Evolutionary conservation across 2,113 vertebrate genomes (phyloP), one percentile per base, ranked within the genome.

Genomic region (Larimichthys crocea): DNA sequence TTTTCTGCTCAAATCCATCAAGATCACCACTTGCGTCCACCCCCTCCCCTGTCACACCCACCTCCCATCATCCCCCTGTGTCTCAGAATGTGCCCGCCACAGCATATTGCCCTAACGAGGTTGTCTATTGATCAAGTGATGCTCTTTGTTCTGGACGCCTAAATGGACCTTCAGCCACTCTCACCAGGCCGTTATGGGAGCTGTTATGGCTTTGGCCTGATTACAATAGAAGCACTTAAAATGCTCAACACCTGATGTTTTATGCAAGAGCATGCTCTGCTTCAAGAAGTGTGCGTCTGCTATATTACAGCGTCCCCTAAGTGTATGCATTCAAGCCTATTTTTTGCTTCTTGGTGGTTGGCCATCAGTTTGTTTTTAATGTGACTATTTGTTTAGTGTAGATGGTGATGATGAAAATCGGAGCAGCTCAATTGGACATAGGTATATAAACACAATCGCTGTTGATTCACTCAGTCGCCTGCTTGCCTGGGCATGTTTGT

Each of bases 181-280:
- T 85, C 89, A 64, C 61, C 77, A 79, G 81, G 73, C 84, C 87
- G 84, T 89, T 89, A 90, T 86, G 82, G 76, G 69, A 67, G 86
- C 86, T 75, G 84, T 88, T 93, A 90, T 74, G 80, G 88, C 86
- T 84, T 77, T 67, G 71, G 88, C 65, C 88, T 90, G 87, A 92
- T 93, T 88, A 92, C 90, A 92, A 91, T 86, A 86, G 90, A 76
- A 88, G 92, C 93, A 93, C 90, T 94, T 93, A 93, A 87, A 89
- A 87, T 86, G 84, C 76, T 90, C 89, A 80, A 44, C 67, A 76
- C 17, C 80, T 89, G 89, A 93, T 94, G 92, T 91, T 93, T 93
- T 89, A 94, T 92, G 89, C 92, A 92, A 70, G 78, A 91, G 82
- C 88, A 86, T 44, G 65, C 84, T 62, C 74, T 44, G 74, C 80